phyloP scores from a whole-genome alignment of 2,113 vertebrate species.

The Corythornis madagascariensis region DNA sequence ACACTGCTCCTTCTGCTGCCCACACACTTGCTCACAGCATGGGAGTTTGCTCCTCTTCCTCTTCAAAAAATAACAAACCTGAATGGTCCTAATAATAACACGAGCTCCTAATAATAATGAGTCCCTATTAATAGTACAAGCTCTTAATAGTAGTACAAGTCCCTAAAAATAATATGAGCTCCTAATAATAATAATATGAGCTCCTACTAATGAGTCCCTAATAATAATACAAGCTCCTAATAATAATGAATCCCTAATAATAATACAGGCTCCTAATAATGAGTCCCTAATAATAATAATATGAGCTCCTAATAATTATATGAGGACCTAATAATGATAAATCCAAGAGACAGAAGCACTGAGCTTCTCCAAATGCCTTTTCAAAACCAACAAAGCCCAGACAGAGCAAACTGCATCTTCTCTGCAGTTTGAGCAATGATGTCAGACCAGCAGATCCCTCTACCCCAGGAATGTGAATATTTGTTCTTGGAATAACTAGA shows the following conservation, averaged over 20 bases:
- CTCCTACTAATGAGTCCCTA: background rate
- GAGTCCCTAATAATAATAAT: background rate
- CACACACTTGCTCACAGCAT: rapidly evolving
- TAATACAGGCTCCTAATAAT: background rate
- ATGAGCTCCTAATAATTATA: background rate
- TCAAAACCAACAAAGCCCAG: background rate
- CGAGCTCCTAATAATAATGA: background rate
- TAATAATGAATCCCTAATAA: background rate
- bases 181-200: no score
- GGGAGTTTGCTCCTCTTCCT: background rate
- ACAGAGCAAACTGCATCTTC: background rate
- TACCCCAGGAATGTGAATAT: background rate
- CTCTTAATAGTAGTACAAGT: no score
- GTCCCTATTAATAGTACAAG: background rate
- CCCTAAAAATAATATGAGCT: background rate
- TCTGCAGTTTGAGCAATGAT: background rate
- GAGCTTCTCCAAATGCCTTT: background rate
- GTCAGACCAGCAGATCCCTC: background rate
- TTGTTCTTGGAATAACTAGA: conserved; percentile 24
- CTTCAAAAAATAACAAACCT: background rate
- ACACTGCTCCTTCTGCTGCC: background rate
- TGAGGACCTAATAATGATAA: background rate
- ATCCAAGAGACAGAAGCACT: background rate
- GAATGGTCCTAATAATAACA: background rate
- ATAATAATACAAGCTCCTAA: background rate